Evolutionary conservation across 1,140 invertebrate species (phyloP).

Genomic region (Cotesia typhae): DNA sequence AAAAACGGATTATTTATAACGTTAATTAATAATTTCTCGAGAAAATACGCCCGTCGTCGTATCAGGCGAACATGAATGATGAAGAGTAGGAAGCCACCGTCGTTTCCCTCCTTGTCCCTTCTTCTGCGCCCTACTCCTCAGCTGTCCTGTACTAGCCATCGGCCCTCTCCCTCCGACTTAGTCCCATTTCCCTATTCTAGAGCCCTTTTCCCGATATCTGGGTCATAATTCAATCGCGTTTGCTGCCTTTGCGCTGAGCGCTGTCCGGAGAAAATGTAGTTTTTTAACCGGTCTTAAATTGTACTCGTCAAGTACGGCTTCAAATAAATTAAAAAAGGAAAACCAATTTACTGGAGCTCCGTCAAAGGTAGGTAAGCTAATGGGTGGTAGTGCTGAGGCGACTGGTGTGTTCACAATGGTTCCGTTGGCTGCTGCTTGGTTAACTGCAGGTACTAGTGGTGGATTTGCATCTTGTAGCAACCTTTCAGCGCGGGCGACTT

Average conservation of each 20-base stretch:
- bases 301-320: not conserved
- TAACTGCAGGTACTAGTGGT: not conserved
- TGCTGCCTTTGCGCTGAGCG: slow-evolving; percentile 28
- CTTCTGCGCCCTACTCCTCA: too few species aligned
- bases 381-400: not conserved
- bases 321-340: not conserved
- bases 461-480: not conserved
- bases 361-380: slow-evolving; percentile 2
- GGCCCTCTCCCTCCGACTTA: too few species aligned
- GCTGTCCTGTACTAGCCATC: too few species aligned
- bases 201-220: too few species aligned
- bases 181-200: too few species aligned
- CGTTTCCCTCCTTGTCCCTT: too few species aligned
- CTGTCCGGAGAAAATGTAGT: slow-evolving; percentile 42
- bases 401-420: not conserved
- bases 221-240: slow-evolving; percentile 20
- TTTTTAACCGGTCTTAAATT: slow-evolving; percentile 23
- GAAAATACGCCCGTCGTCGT: too few species aligned
- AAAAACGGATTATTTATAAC: too few species aligned
- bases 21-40: too few species aligned
- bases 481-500: not conserved
- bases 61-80: too few species aligned
- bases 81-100: too few species aligned
- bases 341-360: not conserved
- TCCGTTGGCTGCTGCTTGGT: too few species aligned